Evolutionary conservation across 1,140 invertebrate genomes (phyloP), one percentile per base, ranked within the genome.

Genomic region (Ooceraea biroi): DNA sequence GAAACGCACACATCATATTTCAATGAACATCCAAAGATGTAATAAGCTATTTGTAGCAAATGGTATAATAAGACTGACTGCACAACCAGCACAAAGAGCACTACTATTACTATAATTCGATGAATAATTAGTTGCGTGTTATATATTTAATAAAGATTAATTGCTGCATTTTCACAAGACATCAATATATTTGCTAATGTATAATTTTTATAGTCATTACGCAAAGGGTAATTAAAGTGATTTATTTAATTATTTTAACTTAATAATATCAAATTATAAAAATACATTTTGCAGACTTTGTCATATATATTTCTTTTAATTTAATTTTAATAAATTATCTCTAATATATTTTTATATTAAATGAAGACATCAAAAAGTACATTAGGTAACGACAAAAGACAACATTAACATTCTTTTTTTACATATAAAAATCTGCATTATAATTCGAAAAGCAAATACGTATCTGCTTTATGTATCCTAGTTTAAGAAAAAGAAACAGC

Each of bases 401-500:
- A 48, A 4, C 8, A 22, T 61, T 52, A 66, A 55, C 3, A 83
- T 17, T 22, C 36, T n/a, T 19, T 72, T 76, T 73, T 58, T 22
- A 72, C 0, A 50, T 41, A 8, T 65, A 19, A 8, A 3, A 69
- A 8, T 63, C 10, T 84, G 19, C 12, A n/a, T 50, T 10, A 10
- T 25, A 36, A 48, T 22, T 27, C 57, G 2, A 41, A 72, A 12
- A 30, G 0, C 0, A 41, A 19, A 48, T 4, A 36, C 17, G 41
- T 36, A 41, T 46, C 2, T 48, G 17, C 58, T 12, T 85, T 68
- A 58, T n/a, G 0, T 61, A 65, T 50, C n/a, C 36, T 58, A 60
- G 4, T 82, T 58, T 69, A 84, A 85, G 41, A 27, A 12, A 36
- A 11, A 52, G 44, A 85, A 83, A 90, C 89, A 87, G 89, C 88